Conservation (phyloP, 1,140 invertebrate species). For the Helicoverpa zea region DNA sequence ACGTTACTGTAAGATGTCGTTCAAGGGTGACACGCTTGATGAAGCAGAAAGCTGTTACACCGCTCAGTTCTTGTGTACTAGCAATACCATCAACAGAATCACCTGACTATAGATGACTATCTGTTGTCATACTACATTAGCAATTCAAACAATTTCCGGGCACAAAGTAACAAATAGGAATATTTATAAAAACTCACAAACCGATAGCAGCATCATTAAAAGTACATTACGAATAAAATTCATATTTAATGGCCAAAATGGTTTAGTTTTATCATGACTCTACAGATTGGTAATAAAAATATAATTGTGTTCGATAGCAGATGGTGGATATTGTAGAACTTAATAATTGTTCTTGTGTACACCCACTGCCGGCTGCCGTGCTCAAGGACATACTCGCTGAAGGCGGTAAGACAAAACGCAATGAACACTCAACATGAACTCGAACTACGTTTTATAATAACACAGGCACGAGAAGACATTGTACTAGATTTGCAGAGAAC, state of each 20-base stretch:
- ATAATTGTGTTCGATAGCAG: neutral
- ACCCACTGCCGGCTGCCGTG: conserved; percentile 4
- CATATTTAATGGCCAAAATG: conserved; percentile 34
- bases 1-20: conserved; percentile 40
- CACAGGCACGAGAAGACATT: conserved; percentile 23
- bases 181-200: conserved; percentile 19
- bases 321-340: neutral
- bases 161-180: conserved; percentile 28
- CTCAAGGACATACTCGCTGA: conserved; percentile 16
- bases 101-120: conserved; percentile 30
- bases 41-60: conserved; percentile 30
- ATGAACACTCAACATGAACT: conserved; percentile 7
- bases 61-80: conserved; percentile 15
- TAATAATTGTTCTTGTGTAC: conserved; percentile 18
- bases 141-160: conserved; percentile 40
- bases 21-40: conserved; percentile 43
- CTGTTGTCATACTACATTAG: conserved; percentile 30
- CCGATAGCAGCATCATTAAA: conserved; percentile 43
- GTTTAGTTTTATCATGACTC: conserved; percentile 13
- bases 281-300: conserved; percentile 11
- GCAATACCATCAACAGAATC: conserved; percentile 1
- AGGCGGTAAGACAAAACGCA: neutral
- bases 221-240: conserved; percentile 45
- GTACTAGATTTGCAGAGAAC: conserved; percentile 39
- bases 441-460: conserved; percentile 3